Conservation (phyloP, 1,140 invertebrate species). For the Nylanderia fulva region DNA sequence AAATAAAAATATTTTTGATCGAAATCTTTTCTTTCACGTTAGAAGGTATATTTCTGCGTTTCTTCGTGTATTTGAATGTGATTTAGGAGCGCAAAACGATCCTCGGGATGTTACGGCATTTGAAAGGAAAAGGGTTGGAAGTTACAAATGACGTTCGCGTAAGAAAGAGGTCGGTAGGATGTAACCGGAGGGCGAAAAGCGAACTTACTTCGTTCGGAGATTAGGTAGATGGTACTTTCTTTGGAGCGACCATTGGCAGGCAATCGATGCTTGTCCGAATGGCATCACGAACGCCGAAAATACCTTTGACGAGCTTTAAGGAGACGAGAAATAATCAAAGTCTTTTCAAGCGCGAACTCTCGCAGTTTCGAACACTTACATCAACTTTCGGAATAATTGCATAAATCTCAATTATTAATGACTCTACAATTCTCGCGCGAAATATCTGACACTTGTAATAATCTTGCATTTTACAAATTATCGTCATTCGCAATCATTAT, state of each 20-base stretch:
- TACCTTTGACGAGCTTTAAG: conserved; percentile 34
- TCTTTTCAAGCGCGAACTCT: conserved; percentile 28
- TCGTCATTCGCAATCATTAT: background rate
- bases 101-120: conserved; percentile 6
- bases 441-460: background rate
- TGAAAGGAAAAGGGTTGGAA: conserved; percentile 28
- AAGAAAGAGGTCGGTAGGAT: conserved; percentile 25
- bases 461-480: background rate
- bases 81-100: conserved; percentile 4
- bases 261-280: conserved; percentile 47
- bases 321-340: conserved; percentile 47
- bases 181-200: conserved; percentile 31
- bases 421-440: background rate
- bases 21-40: background rate
- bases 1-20: background rate
- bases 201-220: conserved; percentile 43
- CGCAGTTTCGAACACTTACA: conserved; percentile 43
- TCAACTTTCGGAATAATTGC: conserved; percentile 66
- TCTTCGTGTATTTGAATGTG: background rate
- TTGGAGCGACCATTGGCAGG: conserved; percentile 21
- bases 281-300: conserved; percentile 51
- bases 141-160: conserved; percentile 49
- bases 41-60: background rate
- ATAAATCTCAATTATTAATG: conserved; percentile 43
- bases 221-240: conserved; percentile 54